Evolutionary conservation across 1,140 invertebrate genomes (phyloP).

Genomic region (Drosophila kurseongensis): DNA sequence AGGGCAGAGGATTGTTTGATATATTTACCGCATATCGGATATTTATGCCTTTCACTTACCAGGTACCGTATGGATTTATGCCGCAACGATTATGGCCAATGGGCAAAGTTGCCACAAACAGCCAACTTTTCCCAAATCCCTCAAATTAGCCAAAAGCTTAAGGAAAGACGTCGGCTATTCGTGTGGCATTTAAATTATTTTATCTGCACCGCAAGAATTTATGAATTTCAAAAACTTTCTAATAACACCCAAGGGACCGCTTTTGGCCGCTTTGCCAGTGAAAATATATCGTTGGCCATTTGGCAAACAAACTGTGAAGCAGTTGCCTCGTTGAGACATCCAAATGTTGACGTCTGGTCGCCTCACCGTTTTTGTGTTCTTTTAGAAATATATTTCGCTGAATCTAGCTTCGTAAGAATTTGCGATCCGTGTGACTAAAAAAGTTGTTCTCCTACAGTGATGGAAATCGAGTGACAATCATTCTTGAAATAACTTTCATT

Average conservation of each 20-base stretch:
- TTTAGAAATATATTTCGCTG: neutral
- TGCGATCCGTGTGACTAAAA: neutral
- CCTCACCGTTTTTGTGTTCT: neutral
- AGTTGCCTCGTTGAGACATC: neutral
- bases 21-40: slow-evolving; percentile 68
- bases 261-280: slow-evolving; percentile 35
- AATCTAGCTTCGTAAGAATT: slow-evolving; percentile 6
- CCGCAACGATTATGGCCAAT: slow-evolving; percentile 59
- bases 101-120: slow-evolving; percentile 42
- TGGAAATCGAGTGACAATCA: slow-evolving; percentile 2
- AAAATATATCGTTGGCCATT: slow-evolving; percentile 62
- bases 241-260: slow-evolving; percentile 62
- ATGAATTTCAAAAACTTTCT: slow-evolving; percentile 72
- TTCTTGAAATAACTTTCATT: slow-evolving; percentile 6
- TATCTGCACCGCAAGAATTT: slow-evolving; percentile 63
- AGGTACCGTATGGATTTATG: slow-evolving; percentile 58
- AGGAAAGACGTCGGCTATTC: slow-evolving; percentile 39
- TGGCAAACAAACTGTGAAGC: slow-evolving; percentile 13
- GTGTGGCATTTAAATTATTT: slow-evolving; percentile 71
- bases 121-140: slow-evolving; percentile 2
- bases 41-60: slow-evolving; percentile 65
- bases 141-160: slow-evolving; percentile 49
- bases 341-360: slow-evolving; percentile 6
- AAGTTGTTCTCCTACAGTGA: neutral
- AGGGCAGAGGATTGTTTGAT: slow-evolving; percentile 39